These are phyloP conservation scores for Drosophila dives DNA, from an alignment of 2,888 invertebrate genomes.

Conservation along the genomic window DNA sequence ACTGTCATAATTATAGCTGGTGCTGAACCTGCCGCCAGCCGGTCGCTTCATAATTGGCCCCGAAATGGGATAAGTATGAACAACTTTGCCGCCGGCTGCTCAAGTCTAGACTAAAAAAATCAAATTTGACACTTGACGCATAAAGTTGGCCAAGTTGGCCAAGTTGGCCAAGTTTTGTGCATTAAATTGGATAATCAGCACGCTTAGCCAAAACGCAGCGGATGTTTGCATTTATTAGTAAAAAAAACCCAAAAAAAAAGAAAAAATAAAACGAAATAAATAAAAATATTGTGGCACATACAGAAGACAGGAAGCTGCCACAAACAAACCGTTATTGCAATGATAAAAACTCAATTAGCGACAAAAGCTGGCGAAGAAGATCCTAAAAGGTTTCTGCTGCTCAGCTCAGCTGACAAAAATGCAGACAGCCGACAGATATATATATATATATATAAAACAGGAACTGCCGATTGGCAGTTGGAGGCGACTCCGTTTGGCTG, in stretches of 20 bases:
- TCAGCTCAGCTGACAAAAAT: conserved; percentile 9
- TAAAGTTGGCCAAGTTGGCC: conserved; percentile 22
- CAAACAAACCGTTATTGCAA: conserved; percentile 51
- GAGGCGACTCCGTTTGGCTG: conserved; percentile 9
- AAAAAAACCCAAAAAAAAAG: neutral
- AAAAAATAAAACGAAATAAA: neutral
- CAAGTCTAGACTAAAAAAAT: conserved; percentile 69
- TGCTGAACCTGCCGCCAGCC: conserved; percentile 31
- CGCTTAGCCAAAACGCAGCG: conserved; percentile 7
- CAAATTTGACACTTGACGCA: conserved; percentile 70
- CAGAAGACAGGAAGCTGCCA: conserved; percentile 33
- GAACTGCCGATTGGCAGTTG: neutral
- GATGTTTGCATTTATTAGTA: conserved; percentile 13
- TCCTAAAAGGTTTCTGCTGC: conserved; percentile 6
- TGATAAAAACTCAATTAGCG: conserved; percentile 47
- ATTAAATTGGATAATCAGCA: conserved; percentile 14
- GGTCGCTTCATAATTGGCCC: conserved; percentile 58
- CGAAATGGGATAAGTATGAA: conserved; percentile 36
- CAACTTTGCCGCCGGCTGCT: conserved; percentile 58
- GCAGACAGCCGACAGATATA: conserved; percentile 11
- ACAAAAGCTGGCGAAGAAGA: neutral
- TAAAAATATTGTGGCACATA: neutral
- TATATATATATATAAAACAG: neutral
- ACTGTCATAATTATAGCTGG: conserved; percentile 75
- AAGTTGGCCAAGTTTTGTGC: conserved; percentile 11